Evolutionary conservation across 2,888 invertebrate species (phyloP).

Genomic region (Dolichopus griseipennis): DNA sequence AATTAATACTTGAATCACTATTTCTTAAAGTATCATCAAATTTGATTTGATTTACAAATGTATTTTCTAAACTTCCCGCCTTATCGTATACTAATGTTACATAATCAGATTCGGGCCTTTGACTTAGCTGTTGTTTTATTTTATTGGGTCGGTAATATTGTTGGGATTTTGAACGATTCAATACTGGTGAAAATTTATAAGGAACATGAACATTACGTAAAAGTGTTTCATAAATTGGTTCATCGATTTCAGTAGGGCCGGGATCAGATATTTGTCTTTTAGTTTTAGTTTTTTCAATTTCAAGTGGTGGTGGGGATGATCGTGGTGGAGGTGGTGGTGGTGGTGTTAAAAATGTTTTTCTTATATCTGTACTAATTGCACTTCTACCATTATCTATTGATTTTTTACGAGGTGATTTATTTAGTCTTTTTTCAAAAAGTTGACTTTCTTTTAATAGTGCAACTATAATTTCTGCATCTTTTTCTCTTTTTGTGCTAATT

Average conservation of each 20-base stretch:
- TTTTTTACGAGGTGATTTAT: constrained; percentile 56
- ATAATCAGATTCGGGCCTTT: constrained; percentile 41
- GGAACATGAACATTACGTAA: constrained; percentile 43
- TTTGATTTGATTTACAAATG: constrained; percentile 23
- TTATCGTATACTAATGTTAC: constrained; percentile 39
- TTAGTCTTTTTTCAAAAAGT: constrained; percentile 69
- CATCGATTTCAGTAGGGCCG: constrained; percentile 25
- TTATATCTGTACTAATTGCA: constrained; percentile 23
- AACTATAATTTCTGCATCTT: constrained; percentile 54
- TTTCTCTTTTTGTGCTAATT: constrained; percentile 58
- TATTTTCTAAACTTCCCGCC: constrained; percentile 34
- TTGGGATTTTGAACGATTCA: constrained; percentile 36
- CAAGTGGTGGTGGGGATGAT: constrained; percentile 38
- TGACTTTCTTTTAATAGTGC: constrained; percentile 74
- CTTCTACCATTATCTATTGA: constrained; percentile 27
- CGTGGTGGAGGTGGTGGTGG: constrained; percentile 39
- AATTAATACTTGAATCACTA: constrained; percentile 29
- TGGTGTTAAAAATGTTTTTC: constrained; percentile 21
- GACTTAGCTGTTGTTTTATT: constrained; percentile 26
- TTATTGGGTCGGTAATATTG: constrained; percentile 32
- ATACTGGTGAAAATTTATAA: constrained; percentile 41
- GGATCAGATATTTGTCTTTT: constrained; percentile 10
- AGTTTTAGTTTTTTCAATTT: constrained; percentile 23
- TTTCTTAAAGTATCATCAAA: constrained; percentile 22
- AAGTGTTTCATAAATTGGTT: constrained; percentile 41